Evolutionary conservation across 2,888 invertebrate genomes (phyloP), one percentile per base, ranked within the genome.

Genomic region (Anthrax anthrax): DNA sequence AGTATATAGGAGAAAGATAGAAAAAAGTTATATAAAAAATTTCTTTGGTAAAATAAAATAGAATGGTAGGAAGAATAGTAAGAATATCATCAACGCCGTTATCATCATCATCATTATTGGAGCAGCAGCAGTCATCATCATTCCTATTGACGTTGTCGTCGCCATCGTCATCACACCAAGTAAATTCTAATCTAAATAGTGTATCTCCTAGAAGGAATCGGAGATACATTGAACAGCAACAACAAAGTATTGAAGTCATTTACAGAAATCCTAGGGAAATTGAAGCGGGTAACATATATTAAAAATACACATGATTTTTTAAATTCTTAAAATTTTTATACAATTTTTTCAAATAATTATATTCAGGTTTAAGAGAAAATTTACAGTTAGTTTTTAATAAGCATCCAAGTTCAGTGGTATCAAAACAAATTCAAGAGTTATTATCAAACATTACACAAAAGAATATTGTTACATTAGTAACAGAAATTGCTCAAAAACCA

Each of bases 401-500:
- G 13, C 29, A 32, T 5, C 29, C 67, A 0, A 59, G 58, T 46
- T 58, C 62, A 1, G 58, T 57, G 45, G 57, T 59, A 4, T 54
- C 60, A 1, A 64, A 62, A 37, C 55, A 60, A 1, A 60, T 65
- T 41, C 46, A 53, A 4, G 51, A 51, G 5, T 58, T 62, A 10
- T 53, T 60, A 13, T 55, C 56, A 19, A 53, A 58, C 4, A 54
- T 49, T 16, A 54, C 52, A 0, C 55, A 58, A 10, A 54, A 56
- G 18, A 57, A 55, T 32, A 57, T 67, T 5, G 55, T 61, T 3
- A 37, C 54, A 19, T 47, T 63, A 23, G 46, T 67, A 4, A 60
- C 64, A 13, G 63, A 65, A 47, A 38, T 67, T 4, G 60, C 60
- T 1, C 60, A 64, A 23, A 59, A 60, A 46, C 53, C 58, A 1